phyloP scores from a whole-genome alignment of 2,888 invertebrate species.

The Stenichneumon culpator region DNA sequence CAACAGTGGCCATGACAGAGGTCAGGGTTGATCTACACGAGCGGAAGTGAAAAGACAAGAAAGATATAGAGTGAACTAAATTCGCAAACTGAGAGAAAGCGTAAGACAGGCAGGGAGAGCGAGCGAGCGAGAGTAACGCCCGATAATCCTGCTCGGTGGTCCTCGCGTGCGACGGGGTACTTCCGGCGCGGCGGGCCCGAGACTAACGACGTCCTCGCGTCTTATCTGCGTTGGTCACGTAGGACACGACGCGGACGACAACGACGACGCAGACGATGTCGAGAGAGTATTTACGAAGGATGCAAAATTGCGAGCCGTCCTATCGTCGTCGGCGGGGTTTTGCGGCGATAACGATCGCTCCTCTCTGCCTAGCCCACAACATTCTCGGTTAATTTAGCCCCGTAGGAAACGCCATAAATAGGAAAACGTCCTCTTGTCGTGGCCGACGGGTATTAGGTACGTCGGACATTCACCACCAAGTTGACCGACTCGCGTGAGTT shows the following conservation, averaged over 20 bases:
- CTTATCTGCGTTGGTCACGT: constrained; percentile 83
- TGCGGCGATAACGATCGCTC: constrained; percentile 66
- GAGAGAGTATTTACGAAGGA: constrained; percentile 68
- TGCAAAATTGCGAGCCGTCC: constrained; percentile 68
- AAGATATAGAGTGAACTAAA: constrained; percentile 29
- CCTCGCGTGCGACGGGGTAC: constrained; percentile 83
- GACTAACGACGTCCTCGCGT: constrained; percentile 83
- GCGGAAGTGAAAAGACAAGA: constrained; percentile 47
- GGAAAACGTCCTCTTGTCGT: constrained; percentile 73
- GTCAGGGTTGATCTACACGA: constrained; percentile 45
- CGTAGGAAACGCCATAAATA: constrained; percentile 82
- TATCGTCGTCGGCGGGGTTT: constrained; percentile 35
- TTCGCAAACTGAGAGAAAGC: constrained; percentile 34
- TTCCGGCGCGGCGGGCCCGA: constrained; percentile 78
- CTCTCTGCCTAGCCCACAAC: constrained; percentile 74
- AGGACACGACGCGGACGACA: constrained; percentile 65
- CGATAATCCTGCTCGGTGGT: constrained; percentile 77
- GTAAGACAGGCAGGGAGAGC: constrained; percentile 49
- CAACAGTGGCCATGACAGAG: constrained; percentile 40
- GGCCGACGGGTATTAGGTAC: constrained; percentile 34
- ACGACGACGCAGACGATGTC: constrained; percentile 64
- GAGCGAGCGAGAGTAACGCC: constrained; percentile 70
- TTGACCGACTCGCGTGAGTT: constrained; percentile 28
- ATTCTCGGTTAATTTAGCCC: constrained; percentile 82
- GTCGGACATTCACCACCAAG: constrained; percentile 1